These are phyloP conservation scores for Adelphocoris suturalis DNA, from an alignment of 2,888 invertebrate genomes.

Conservation along the genomic window DNA sequence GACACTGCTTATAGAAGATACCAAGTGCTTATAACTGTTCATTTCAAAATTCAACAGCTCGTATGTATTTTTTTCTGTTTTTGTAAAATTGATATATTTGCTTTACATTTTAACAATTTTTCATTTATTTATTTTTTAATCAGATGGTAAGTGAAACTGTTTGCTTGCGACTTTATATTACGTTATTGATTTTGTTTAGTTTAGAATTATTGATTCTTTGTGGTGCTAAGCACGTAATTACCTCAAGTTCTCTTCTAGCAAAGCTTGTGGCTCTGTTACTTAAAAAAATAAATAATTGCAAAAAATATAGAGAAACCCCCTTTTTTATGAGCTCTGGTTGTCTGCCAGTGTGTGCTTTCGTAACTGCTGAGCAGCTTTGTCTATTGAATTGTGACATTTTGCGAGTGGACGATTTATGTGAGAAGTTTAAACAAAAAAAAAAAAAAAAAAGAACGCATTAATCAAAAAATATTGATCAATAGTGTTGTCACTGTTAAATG, in stretches of 20 bases:
- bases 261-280: slow-evolving; percentile 68
- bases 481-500: slow-evolving; percentile 43
- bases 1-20: neutral
- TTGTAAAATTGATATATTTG: neutral
- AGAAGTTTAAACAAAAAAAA: neutral
- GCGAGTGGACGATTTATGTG: neutral
- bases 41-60: neutral
- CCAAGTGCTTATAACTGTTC: neutral
- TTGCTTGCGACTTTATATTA: slow-evolving; percentile 53
- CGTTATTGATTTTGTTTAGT: slow-evolving; percentile 53
- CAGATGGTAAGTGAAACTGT: slow-evolving; percentile 8
- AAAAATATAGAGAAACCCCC: neutral
- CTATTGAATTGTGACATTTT: neutral
- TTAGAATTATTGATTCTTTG: slow-evolving; percentile 52
- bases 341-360: neutral
- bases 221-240: slow-evolving; percentile 70
- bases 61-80: neutral
- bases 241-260: slow-evolving; percentile 60
- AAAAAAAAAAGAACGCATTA: slow-evolving; percentile 19
- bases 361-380: slow-evolving; percentile 19
- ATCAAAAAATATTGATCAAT: slow-evolving; percentile 35
- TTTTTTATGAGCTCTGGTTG: neutral
- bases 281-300: slow-evolving; percentile 16
- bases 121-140: neutral
- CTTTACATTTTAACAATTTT: neutral